Evolutionary conservation across 2,113 vertebrate genomes (phyloP), one percentile per base, ranked within the genome.

Genomic region (Caranx ignobilis): DNA sequence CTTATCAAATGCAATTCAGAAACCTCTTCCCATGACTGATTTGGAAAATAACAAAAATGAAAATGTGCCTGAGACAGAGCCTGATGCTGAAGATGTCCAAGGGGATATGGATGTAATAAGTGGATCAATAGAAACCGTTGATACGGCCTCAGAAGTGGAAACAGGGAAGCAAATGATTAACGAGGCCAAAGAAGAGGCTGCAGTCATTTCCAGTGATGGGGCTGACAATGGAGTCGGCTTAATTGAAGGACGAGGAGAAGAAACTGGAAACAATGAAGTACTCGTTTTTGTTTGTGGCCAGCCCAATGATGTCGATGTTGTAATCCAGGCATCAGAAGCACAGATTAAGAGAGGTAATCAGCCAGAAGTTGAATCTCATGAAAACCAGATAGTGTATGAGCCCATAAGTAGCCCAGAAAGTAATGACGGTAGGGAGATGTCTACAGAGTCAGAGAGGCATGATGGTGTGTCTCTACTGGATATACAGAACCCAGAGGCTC

Each of bases 331-430:
- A 35, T 55, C 79, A 43, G 81, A 87, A 64, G 91, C 90, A 55
- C 87, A 81, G 55, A 72, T 81, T 2, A 64, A 85, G 62, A 57
- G 55, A 1, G 57, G 18, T 32, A 65, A 61, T 79, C 86, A 84
- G 47, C 41, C 79, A 19, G 81, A 69, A 34, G 48, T 73, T 15
- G 67, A 80, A 56, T 52, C 75, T 34, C 71, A 79, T 21, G 83
- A 87, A 71, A 83, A 79, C 75, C 87, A 90, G 77, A 86, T 93
- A 0, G 92, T 93, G 26, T 94, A 93, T 2, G 92, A 94, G 48
- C 91, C 92, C 11, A 93, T 94, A 55, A 94, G 93, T 31, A 93
- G 93, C 50, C 93, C 92, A 57, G 93, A 94, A 70, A 93, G 92
- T 59, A 79, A 21, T 47, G 82, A 65, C 11, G 93, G 75, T 8